Evolutionary conservation across 2,888 invertebrate species (phyloP), one percentile per base, ranked within the genome.

Genomic region (Willowsia nigromaculata): DNA sequence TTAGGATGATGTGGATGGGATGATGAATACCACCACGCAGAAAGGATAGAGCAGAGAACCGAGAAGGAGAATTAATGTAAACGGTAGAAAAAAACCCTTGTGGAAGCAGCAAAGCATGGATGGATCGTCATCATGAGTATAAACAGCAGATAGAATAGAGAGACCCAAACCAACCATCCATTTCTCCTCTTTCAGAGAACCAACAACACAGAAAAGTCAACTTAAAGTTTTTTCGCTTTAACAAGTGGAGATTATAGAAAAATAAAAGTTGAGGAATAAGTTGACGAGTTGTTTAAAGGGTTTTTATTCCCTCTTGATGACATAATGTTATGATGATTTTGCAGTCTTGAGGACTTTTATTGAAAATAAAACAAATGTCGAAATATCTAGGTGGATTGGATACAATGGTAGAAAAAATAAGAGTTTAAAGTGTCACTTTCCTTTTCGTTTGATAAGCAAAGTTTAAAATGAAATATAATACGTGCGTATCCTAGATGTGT

Each of bases 61-160:
- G 27, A 33, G 40, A 15, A 13, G 84, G 15, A 65, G 25, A 13
- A 82, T 47, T 62, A 71, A 4, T 15, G 37, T 50, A 30, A 22
- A 1, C 47, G 27, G 74, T 18, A 47, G 47, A 74, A 74, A 74
- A 74, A 74, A 68, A 22, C 68, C 53, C 84, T 71, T 71, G 84
- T 71, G 56, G 71, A 84, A 84, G 53, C 84, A 84, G 71, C 84
- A 84, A 84, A 81, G 62, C 81, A 81, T 84, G 84, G 71, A 84
- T 82, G 74, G 47, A 74, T 74, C 74, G 15, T 74, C 74, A 74
- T 74, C 47, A 71, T 68, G 43, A 74, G n/a, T 74, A 13, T 47
- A 50, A 74, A 7, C n/a, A 18, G 74, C 15, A 33, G 18, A 18
- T 5, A 15, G 62, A 62, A 27, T n/a, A 65, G 15, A 33, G 68